Conservation (phyloP, 2,797 vertebrate genomes). For the Emydoidea blandingii region DNA sequence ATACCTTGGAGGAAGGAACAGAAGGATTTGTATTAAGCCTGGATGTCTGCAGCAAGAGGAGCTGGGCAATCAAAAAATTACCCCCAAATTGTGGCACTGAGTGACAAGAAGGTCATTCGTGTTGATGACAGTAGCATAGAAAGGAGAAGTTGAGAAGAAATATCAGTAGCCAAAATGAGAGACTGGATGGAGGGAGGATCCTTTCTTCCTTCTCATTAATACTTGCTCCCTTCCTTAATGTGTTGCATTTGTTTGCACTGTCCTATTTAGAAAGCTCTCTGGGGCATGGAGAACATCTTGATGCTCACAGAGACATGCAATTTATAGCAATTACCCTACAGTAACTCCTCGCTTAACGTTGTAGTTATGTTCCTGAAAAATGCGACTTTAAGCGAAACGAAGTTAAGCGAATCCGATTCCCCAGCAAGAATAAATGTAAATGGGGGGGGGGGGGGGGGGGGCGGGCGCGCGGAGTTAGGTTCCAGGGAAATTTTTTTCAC, state of each 20-base stretch:
- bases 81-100: background rate
- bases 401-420: too few species aligned
- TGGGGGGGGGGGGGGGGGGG: rapidly evolving
- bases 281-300: background rate
- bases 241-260: background rate
- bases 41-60: background rate
- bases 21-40: background rate
- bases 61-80: background rate
- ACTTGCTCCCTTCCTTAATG: background rate
- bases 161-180: background rate
- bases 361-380: too few species aligned
- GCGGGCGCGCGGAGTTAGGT: too few species aligned
- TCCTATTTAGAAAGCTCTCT: background rate
- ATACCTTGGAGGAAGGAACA: background rate
- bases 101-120: background rate
- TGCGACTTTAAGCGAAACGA: too few species aligned
- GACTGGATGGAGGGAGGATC: background rate
- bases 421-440: too few species aligned
- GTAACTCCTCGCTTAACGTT: too few species aligned
- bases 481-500: too few species aligned
- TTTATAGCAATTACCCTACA: background rate
- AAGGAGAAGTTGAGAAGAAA: background rate
- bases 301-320: background rate
- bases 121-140: background rate
- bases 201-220: background rate